These are phyloP conservation scores for Hermetia illucens DNA, from an alignment of 1,140 invertebrate genomes.

Conservation along the genomic window DNA sequence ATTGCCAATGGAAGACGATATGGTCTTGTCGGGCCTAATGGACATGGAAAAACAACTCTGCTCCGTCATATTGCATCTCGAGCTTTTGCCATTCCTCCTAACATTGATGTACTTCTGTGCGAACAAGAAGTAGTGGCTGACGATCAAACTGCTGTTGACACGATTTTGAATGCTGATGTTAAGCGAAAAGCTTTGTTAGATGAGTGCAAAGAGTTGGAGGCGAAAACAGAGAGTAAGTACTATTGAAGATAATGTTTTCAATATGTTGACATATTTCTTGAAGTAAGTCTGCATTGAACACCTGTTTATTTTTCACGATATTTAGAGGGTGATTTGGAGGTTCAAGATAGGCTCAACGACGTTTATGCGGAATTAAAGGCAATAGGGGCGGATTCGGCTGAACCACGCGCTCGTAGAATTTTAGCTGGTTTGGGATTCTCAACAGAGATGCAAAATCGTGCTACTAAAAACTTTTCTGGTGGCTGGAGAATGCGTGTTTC, in stretches of 20 bases:
- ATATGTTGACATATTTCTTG: background rate
- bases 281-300: too few species aligned
- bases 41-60: constrained; percentile 98
- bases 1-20: constrained; percentile 92
- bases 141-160: constrained; percentile 79
- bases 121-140: constrained; percentile 98
- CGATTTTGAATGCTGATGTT: constrained; percentile 83
- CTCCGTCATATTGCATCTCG: constrained; percentile 82
- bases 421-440: constrained; percentile 94
- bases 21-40: constrained; percentile 96
- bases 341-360: constrained; percentile 72
- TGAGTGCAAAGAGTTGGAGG: constrained; percentile 73
- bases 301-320: too few species aligned
- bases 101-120: constrained; percentile 95
- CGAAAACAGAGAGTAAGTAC: constrained; percentile 36
- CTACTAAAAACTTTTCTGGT: constrained; percentile 93
- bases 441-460: constrained; percentile 82
- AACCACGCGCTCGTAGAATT: constrained; percentile 86
- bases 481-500: constrained; percentile 99
- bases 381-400: constrained; percentile 93
- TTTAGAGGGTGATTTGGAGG: constrained; percentile 44
- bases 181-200: constrained; percentile 69
- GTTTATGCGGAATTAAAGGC: constrained; percentile 92
- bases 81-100: constrained; percentile 83
- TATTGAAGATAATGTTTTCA: too few species aligned